Base-by-base conservation (phyloP, 2,888 invertebrate genomes). In the Drosophila heteroneura region DNA sequence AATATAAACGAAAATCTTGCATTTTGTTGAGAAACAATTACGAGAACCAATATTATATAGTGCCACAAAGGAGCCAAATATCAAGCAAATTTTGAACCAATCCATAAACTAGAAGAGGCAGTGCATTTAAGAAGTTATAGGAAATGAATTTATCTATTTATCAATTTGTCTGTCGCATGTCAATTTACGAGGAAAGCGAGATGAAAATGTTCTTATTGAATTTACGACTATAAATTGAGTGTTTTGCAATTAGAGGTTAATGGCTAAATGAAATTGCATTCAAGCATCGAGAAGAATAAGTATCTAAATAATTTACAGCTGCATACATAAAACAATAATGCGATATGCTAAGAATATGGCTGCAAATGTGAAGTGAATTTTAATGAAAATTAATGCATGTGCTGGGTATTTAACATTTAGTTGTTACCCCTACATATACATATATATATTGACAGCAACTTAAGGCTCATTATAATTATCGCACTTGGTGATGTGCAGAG, bases 401-500 rank as follows among this genome's bases (percentile, higher is more conserved):
- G 14, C 5, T 47, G 47, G 26, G 16, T 26, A 47, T 47, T 26
- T 26, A 47, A 26, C 22, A 47, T 26, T 47, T 16, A 26, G 47
- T 22, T 44, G 37, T 12, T n/a, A 44, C 5, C 41, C 41, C 5
- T 4, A 22, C 22, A 47, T 22, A 7, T n/a, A 5, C 14, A 44
- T 5, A 41, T 12, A 22, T 3, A 53, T 78, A 78, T 79, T 75
- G 78, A 75, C 64, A 62, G 61, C 61, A 65, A 52, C 58, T 64
- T 44, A 61, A 32, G 60, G 32, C 75, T 79, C 79, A 75, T 75
- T 78, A 71, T 79, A 75, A 75, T 59, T 79, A 75, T 62, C 30
- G 39, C 63, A 22, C 49, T 56, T 53, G 62, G 56, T 41, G 52
- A 53, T 63, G 35, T 14, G 35, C 14, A 26, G 16, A 26, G 49